Evolutionary conservation across 2,888 invertebrate species (phyloP).

Genomic region (Agriotes lineatus): DNA sequence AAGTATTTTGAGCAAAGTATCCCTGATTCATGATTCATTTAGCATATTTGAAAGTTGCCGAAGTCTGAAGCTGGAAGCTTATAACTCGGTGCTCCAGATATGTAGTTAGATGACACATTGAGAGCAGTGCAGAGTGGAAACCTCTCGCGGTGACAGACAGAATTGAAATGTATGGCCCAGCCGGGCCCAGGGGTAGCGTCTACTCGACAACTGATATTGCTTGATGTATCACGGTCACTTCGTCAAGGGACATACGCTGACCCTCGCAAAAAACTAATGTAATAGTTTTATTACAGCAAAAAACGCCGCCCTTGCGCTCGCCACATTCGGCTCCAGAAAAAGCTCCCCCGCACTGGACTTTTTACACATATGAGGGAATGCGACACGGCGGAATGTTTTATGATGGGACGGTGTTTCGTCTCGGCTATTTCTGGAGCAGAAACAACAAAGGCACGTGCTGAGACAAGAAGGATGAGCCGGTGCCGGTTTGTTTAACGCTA

Average conservation of each 20-base stretch:
- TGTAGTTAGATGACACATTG: slow-evolving; percentile 45
- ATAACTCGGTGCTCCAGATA: slow-evolving; percentile 30
- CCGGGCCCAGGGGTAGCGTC: slow-evolving; percentile 62
- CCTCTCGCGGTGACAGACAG: slow-evolving; percentile 61
- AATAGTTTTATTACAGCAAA: slow-evolving; percentile 65
- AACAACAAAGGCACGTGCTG: slow-evolving; percentile 51
- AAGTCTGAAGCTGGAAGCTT: slow-evolving; percentile 8
- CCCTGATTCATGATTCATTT: neutral
- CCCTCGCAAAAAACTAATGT: slow-evolving; percentile 65
- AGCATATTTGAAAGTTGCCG: too few relatives aligned
- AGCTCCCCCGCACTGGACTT: slow-evolving; percentile 47
- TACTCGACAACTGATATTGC: slow-evolving; percentile 66
- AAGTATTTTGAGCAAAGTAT: too few relatives aligned
- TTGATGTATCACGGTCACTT: slow-evolving; percentile 68
- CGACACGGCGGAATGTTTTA: slow-evolving; percentile 52
- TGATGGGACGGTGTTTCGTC: slow-evolving; percentile 55
- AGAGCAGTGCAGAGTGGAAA: slow-evolving; percentile 39
- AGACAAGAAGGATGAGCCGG: slow-evolving; percentile 53
- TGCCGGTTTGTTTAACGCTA: slow-evolving; percentile 56
- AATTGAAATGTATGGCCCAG: slow-evolving; percentile 67
- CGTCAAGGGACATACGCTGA: slow-evolving; percentile 62
- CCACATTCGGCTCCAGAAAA: slow-evolving; percentile 31
- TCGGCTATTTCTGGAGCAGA: slow-evolving; percentile 56
- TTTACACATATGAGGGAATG: slow-evolving; percentile 56
- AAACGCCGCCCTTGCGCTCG: slow-evolving; percentile 40